A percentile compares a stretch with the other conserved stretches of the same genome.
Conservation (phyloP, 1,140 invertebrate species). For the Drosophila pallidifrons region DNA sequence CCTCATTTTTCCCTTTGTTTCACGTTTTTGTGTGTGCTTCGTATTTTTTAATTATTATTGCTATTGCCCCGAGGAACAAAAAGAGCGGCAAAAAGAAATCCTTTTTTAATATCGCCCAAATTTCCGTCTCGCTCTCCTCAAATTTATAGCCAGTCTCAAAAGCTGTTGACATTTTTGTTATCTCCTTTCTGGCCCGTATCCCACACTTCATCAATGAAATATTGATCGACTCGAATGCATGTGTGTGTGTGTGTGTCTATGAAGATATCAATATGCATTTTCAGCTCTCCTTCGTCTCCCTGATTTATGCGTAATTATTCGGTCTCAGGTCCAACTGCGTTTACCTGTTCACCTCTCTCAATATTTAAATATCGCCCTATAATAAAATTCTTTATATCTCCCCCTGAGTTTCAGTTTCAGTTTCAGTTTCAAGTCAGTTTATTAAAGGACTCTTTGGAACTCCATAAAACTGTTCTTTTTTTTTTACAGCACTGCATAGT, state of each 20-base stretch:
- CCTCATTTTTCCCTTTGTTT: slow-evolving; percentile 27
- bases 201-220: slow-evolving; percentile 74
- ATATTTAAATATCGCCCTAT: slow-evolving; percentile 73
- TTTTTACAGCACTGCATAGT: slow-evolving; percentile 37
- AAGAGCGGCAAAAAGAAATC: slow-evolving; percentile 70
- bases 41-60: slow-evolving; percentile 78
- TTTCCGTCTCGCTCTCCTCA: slow-evolving; percentile 31
- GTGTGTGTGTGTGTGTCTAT: slow-evolving; percentile 42
- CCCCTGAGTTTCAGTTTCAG: slow-evolving; percentile 13
- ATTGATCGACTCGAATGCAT: slow-evolving; percentile 56
- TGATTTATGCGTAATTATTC: slow-evolving; percentile 72
- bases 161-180: slow-evolving; percentile 78
- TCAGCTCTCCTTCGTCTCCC: slow-evolving; percentile 30
- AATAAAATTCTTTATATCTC: slow-evolving; percentile 62
- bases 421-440: slow-evolving; percentile 39
- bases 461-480: slow-evolving; percentile 57
- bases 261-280: slow-evolving; percentile 78
- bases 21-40: slow-evolving; percentile 17
- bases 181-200: slow-evolving; percentile 49
- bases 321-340: slow-evolving; percentile 8
- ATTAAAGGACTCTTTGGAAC: slow-evolving; percentile 64
- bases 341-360: slow-evolving; percentile 29
- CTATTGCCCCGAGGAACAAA: slow-evolving; percentile 7
- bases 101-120: slow-evolving; percentile 77
- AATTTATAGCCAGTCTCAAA: slow-evolving; percentile 68